A percentile compares a stretch with the other conserved stretches of the same genome.
These are phyloP conservation scores for Amphibalanus amphitrite DNA, from an alignment of 1,140 invertebrate species.

Conservation along the genomic window DNA sequence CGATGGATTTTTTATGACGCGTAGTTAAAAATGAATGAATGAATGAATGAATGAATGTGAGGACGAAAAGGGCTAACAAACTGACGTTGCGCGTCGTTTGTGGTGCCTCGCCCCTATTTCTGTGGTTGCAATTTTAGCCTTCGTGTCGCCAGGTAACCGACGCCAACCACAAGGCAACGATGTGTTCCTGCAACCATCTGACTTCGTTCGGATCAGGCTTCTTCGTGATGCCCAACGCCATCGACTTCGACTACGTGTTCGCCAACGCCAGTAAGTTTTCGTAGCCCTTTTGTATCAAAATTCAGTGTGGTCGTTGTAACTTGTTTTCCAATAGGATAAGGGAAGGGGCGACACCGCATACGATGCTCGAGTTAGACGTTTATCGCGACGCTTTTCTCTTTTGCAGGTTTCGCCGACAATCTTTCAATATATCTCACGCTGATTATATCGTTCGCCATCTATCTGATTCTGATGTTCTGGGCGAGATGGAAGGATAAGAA, in stretches of 20 bases:
- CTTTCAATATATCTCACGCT: slow-evolving; percentile 34
- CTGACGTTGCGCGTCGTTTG: too few relatives aligned
- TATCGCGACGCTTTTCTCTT: slow-evolving; percentile 15
- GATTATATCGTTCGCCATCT: slow-evolving; percentile 30
- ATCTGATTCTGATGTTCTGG: slow-evolving; percentile 29
- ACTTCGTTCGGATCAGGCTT: slow-evolving; percentile 36
- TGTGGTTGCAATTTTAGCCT: too few relatives aligned
- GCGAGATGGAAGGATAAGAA: slow-evolving; percentile 31
- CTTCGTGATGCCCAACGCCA: slow-evolving; percentile 34
- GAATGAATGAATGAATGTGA: too few relatives aligned
- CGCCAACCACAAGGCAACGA: slow-evolving; percentile 23
- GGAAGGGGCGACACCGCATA: too few relatives aligned
- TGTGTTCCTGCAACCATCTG: slow-evolving; percentile 34
- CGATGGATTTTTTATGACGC: too few relatives aligned
- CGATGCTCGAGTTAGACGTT: too few relatives aligned
- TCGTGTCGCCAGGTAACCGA: slow-evolving; percentile 20
- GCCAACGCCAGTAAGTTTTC: slow-evolving; percentile 28
- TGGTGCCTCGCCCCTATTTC: too few relatives aligned
- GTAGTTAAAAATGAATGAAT: too few relatives aligned
- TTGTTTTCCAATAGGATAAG: too few relatives aligned
- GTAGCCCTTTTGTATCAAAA: too few relatives aligned
- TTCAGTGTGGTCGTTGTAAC: too few relatives aligned
- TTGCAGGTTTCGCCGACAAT: slow-evolving; percentile 32
- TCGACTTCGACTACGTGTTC: slow-evolving; percentile 37
- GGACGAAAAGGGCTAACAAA: too few relatives aligned